Evolutionary conservation across 1,140 invertebrate genomes (phyloP).

Genomic region (Nasonia longicornis): DNA sequence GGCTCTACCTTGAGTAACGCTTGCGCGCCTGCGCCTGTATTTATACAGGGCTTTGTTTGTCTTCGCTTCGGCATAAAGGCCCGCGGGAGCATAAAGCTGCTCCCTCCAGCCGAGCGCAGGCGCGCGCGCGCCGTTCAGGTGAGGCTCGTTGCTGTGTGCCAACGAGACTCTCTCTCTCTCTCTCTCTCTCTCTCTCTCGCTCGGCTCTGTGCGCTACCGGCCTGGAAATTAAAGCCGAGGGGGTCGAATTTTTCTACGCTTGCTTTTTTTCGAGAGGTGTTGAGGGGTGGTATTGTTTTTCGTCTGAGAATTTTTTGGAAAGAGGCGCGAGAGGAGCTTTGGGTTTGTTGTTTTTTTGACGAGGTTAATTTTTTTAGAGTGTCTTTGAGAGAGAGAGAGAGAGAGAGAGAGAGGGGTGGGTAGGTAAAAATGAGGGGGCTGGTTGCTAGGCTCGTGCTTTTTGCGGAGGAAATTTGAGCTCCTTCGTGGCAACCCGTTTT

Average conservation of each 20-base stretch:
- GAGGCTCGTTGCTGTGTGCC: slow-evolving; percentile 3
- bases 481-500: too few relatives aligned
- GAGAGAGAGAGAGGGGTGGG: not conserved
- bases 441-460: too few relatives aligned
- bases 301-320: not conserved
- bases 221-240: slow-evolving; percentile 3
- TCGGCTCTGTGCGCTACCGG: not conserved
- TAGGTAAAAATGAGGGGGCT: too few relatives aligned
- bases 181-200: too few relatives aligned
- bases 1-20: slow-evolving; percentile 49
- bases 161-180: not conserved
- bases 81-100: slow-evolving; percentile 43
- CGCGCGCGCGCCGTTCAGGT: not conserved
- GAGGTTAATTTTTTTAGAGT: not conserved
- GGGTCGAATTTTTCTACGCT: not conserved
- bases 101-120: not conserved
- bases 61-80: slow-evolving; percentile 55
- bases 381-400: not conserved
- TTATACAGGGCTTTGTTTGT: slow-evolving; percentile 59
- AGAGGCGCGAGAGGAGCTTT: not conserved
- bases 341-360: not conserved
- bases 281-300: not conserved
- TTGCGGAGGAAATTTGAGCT: not conserved
- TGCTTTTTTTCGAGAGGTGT: not conserved
- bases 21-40: slow-evolving; percentile 51